A percentile compares a stretch with the other conserved stretches of the same genome.
phyloP scores from a whole-genome alignment of 2,888 invertebrate genomes.

The Pimpla rufipes region DNA sequence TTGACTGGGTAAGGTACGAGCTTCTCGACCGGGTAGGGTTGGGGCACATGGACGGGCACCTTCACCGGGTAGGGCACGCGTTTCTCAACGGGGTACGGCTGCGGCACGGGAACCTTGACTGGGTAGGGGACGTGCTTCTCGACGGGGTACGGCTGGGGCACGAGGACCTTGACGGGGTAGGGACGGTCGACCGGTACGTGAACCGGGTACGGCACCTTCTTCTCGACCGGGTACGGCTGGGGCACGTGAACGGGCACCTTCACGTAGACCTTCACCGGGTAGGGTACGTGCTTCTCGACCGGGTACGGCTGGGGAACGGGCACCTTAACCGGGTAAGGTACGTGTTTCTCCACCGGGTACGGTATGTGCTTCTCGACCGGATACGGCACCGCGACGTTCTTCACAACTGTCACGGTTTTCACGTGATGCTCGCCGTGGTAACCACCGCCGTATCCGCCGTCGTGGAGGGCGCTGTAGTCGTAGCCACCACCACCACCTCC shows the following conservation, averaged over 20 bases:
- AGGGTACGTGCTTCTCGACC: constrained; percentile 89
- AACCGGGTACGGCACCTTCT: constrained; percentile 90
- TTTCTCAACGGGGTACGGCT: constrained; percentile 92
- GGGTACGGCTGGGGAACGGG: constrained; percentile 91
- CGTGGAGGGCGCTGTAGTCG: constrained; percentile 73
- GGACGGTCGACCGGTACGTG: constrained; percentile 92
- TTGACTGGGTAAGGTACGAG: constrained; percentile 91
- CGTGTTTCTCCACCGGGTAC: constrained; percentile 90
- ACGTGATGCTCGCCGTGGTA: constrained; percentile 86
- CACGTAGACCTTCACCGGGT: constrained; percentile 92
- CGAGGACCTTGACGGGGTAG: constrained; percentile 92
- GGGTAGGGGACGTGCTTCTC: constrained; percentile 92
- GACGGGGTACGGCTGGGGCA: constrained; percentile 93
- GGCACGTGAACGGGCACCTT: constrained; percentile 93
- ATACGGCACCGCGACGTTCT: constrained; percentile 87
- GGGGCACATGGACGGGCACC: constrained; percentile 91
- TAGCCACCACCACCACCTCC: constrained; percentile 84
- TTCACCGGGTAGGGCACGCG: constrained; percentile 92
- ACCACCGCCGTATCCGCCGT: constrained; percentile 86
- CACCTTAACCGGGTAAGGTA: constrained; percentile 87
- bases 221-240: constrained; percentile 92
- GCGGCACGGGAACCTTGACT: constrained; percentile 90
- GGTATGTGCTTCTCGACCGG: constrained; percentile 83
- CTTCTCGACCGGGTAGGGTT: constrained; percentile 91
- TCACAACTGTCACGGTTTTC: constrained; percentile 89